A percentile compares a stretch with the other conserved stretches of the same genome.
These are phyloP conservation scores for Phalacrocorax pelagicus DNA, from an alignment of 2,113 vertebrate genomes.

Conservation along the genomic window DNA sequence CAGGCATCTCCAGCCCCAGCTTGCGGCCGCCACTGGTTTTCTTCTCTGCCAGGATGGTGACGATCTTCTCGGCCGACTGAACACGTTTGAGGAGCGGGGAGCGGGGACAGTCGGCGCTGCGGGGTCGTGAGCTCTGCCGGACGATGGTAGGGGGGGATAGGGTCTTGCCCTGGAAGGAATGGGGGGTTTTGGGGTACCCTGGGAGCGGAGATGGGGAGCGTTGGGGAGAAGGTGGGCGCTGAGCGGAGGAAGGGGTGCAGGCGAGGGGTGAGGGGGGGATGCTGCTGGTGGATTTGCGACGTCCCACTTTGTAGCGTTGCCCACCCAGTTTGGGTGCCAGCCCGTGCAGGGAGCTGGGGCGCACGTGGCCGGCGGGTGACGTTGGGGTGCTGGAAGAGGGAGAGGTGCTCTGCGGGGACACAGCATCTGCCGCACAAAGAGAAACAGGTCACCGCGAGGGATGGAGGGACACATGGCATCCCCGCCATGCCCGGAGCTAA, in stretches of 20 bases:
- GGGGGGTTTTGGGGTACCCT: constrained; percentile 79
- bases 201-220: constrained; percentile 86
- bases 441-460: background rate
- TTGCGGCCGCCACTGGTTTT: constrained; percentile 71
- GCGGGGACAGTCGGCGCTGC: constrained; percentile 80
- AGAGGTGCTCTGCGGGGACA: constrained; percentile 88
- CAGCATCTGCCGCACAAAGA: constrained; percentile 76
- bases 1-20: constrained; percentile 79
- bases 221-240: constrained; percentile 87
- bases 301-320: constrained; percentile 87
- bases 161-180: constrained; percentile 83
- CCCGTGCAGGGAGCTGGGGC: constrained; percentile 93
- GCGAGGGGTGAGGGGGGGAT: constrained; percentile 95
- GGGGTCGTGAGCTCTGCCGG: constrained; percentile 81
- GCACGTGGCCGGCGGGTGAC: constrained; percentile 89
- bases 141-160: constrained; percentile 87
- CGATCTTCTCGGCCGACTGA: constrained; percentile 89
- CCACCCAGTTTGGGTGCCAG: constrained; percentile 87
- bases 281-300: constrained; percentile 96
- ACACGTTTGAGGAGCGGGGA: constrained; percentile 92
- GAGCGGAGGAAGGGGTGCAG: constrained; percentile 80
- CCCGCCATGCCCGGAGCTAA: background rate
- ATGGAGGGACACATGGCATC: background rate
- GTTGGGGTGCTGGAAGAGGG: constrained; percentile 92
- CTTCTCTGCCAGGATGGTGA: constrained; percentile 74